Base-by-base conservation (phyloP, 2,113 vertebrate genomes). In the Larimichthys polyactis region DNA sequence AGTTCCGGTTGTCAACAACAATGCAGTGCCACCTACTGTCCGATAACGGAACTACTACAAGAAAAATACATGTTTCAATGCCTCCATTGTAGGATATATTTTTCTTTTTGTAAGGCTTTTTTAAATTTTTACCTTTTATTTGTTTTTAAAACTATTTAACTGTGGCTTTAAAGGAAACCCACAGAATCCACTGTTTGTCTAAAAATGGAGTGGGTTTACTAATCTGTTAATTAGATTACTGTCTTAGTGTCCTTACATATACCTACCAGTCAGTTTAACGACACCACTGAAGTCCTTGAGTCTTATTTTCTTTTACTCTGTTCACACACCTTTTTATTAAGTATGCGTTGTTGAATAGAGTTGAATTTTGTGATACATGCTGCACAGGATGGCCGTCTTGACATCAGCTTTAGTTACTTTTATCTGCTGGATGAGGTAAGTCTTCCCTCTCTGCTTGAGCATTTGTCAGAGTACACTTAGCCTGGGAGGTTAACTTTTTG, bases 201-300 rank as follows among this genome's bases (percentile, higher is more conserved):
- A 92, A 92, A 93, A 91, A 75, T 76, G 79, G 81, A 84, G 71
- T 52, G 90, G 91, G 90, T 91, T 92, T 90, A 49, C 87, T 94
- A 92, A 95, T 94, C 93, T 90, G 69, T 90, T 95, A 95, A 95
- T 89, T 91, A 81, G 92, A 95, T 95, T 94, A 94, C 81, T 24
- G 29, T 36, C 60, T 54, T 27, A 27, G 49, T 77, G 44, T 79
- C 67, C 46, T 75, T 29, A 63, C 22, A 46, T 62, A 79, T 32
- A 66, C 59, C 65, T 46, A 71, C 36, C 87, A 72, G 73, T 90
- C 82, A 79, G 75, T 80, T 76, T 62, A 73, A 27, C 63, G 12
- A 60, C 75, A 54, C 63, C 20, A 46, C 32, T 29, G 66, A 71
- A 48, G 52, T 71, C 71, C 36, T 10, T 10, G 19, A 11, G 49